A percentile compares a stretch with the other conserved stretches of the same genome.
Evolutionary conservation across 1,140 invertebrate genomes (phyloP).

Genomic region (Liolophura sinensis): DNA sequence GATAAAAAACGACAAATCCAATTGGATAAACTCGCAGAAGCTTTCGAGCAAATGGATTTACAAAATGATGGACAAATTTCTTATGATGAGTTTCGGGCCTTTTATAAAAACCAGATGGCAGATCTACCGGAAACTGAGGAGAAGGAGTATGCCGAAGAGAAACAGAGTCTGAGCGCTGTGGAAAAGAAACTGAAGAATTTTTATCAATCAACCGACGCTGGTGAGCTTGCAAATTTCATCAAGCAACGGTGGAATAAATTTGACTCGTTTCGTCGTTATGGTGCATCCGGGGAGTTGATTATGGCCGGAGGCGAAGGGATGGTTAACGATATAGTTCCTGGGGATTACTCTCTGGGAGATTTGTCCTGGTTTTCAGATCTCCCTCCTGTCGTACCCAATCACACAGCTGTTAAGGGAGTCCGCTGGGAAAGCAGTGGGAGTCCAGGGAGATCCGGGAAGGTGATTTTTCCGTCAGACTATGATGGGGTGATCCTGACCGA

Average conservation of each 20-base stretch:
- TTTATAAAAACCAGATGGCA: no score
- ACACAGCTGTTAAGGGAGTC: slow-evolving; percentile 12
- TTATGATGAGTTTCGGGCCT: no score
- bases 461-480: slow-evolving; percentile 17
- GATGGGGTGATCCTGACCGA: slow-evolving; percentile 12
- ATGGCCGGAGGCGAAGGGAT: slow-evolving; percentile 24
- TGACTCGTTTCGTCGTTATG: neutral
- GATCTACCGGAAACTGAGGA: no score
- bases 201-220: no score
- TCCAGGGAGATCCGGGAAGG: slow-evolving; percentile 17
- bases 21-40: no score
- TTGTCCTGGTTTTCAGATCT: slow-evolving; percentile 22
- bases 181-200: no score
- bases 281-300: slow-evolving; percentile 10
- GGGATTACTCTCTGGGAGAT: slow-evolving; percentile 21
- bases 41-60: no score
- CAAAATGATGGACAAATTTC: no score
- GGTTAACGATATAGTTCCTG: slow-evolving; percentile 21
- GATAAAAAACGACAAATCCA: slow-evolving; percentile 11
- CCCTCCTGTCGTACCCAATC: slow-evolving; percentile 18
- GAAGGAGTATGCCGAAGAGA: no score
- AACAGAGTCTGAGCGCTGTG: no score
- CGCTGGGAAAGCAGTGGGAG: slow-evolving; percentile 12
- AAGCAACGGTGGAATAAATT: no score
- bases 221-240: no score